Base-by-base conservation (phyloP, 2,888 invertebrate species). In the Ennomos erosarius region DNA sequence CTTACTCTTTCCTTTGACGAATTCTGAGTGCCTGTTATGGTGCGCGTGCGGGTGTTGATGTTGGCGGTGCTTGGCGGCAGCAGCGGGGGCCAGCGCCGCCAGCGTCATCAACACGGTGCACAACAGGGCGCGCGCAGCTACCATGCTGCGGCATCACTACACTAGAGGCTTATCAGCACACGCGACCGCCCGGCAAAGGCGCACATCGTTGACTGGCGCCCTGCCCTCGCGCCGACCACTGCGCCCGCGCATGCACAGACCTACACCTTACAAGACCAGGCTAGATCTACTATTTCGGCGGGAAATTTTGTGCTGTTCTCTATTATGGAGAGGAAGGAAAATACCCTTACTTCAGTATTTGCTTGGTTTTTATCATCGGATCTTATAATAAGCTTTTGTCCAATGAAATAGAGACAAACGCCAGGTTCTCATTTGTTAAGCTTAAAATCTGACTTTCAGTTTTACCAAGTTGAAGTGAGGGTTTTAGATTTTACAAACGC, bases 1-100 rank as follows among this genome's bases (percentile, higher is more conserved):
- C 96, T 95, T 94, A 96, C 96, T 96, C 89, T 96, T 96, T 85
- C 96, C 96, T 87, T 95, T 96, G 84, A 96, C 95, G 84, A 96
- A 96, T 83, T 95, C 95, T 72, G 95, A 95, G 74, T 93, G 87
- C 73, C 87, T 87, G 73, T 79, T 62, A 83, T 74, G 68, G 78
- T 71, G 77, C 84, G 87, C 52, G 53, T 71, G 77, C 84, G 86
- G 50, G 55, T 64, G 64, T 44, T 56, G 40, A 71, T 87, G 82
- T 59, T 79, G 70, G 67, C 88, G 85, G 67, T 86, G 81, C 59
- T 76, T 77, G 67, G 78, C 80, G 65, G 82, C 81, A 64, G 84
- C 82, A 70, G 78, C 79, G 70, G 74, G 74, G 69, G 67, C 70
- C 71, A 81, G 75, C 70, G 78, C 79, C 74, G 76, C 69, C 55